Base-by-base conservation (phyloP, 1,140 invertebrate species). In the Pseudobourletiella spinata region DNA sequence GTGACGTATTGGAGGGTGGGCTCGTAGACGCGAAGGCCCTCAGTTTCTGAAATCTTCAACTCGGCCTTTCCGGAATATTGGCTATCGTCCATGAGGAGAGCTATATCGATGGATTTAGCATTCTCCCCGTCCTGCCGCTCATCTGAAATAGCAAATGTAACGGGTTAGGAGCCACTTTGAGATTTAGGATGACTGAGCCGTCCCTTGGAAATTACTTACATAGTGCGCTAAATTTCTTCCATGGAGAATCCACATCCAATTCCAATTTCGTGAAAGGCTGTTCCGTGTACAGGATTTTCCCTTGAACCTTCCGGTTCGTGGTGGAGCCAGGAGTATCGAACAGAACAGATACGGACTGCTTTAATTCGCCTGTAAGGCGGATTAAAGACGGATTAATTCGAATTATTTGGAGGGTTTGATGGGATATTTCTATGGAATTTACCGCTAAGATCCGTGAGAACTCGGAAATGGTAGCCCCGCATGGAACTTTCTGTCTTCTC, bases 251-350 rank as follows among this genome's bases (percentile, higher is more conserved):
- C 0, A 87, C 67, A 0, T 73, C 65, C 1, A 81, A 65, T 66
- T 79, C 81, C 1, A 82, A 30, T 56, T 77, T 79, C 18, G 54
- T 57, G 32, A 1, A 28, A 32, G 83, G 78, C 0, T 77, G 81
- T 48, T 70, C 70, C 2, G 70, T 64, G 50, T 69, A 77, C 83
- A 79, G 15, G 80, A 66, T 11, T 68, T 64, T 0, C 85, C 39
- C 35, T 77, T 75, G 0, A 83, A 72, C 55, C 59, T 82, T 83
- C 48, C 85, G 81, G 20, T 82, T 79, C 0, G 75, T 78, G 70
- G 81, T 80, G 1, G 83, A 84, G 26, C 83, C 84, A 51, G 82
- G 79, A 51, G 86, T 86, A 64, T 88, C 86, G 29, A 88, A 76
- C 0, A 83, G 72, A 1, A 89, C 65, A 71, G 87, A 6, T 16